These are phyloP conservation scores for Silurus glanis DNA, from an alignment of 2,113 vertebrate genomes.

Conservation along the genomic window DNA sequence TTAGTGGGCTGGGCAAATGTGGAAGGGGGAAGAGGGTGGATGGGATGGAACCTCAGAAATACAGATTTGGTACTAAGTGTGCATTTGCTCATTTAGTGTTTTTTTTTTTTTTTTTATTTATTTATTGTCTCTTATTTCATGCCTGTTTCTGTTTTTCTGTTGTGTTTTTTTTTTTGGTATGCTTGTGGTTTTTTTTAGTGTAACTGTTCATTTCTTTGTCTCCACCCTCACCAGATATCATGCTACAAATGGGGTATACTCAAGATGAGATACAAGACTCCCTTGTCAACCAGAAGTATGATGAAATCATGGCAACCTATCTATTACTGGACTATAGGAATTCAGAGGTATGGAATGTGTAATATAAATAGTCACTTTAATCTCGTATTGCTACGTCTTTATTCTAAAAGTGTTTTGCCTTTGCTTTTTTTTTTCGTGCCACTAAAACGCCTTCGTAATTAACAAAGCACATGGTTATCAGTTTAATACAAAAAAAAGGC, in stretches of 20 bases:
- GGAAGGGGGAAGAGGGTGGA: neutral
- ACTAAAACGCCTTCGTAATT: too few species aligned
- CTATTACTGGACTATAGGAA: constrained; percentile 79
- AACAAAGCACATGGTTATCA: too few species aligned
- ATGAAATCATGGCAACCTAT: constrained; percentile 82
- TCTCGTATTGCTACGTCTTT: too few species aligned
- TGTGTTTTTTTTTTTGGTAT: neutral
- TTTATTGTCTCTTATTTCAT: neutral
- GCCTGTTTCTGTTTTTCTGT: too few species aligned
- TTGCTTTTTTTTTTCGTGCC: too few species aligned
- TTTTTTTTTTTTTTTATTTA: neutral
- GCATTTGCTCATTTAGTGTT: neutral
- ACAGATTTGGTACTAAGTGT: constrained; percentile 19
- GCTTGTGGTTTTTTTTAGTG: too few species aligned
- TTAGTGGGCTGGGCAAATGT: constrained; percentile 13
- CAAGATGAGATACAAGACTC: constrained; percentile 80
- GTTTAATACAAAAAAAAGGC: too few species aligned
- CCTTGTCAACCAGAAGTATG: constrained; percentile 78
- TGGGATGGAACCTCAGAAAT: constrained; percentile 1
- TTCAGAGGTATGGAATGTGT: constrained; percentile 69
- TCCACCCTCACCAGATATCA: constrained; percentile 66
- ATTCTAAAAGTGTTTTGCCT: too few species aligned
- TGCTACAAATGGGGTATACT: constrained; percentile 80
- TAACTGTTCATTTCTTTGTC: neutral
- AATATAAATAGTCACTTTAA: neutral